Conservation (phyloP, 2,113 vertebrate genomes). For the Gnathonemus echidnorhynchus region DNA sequence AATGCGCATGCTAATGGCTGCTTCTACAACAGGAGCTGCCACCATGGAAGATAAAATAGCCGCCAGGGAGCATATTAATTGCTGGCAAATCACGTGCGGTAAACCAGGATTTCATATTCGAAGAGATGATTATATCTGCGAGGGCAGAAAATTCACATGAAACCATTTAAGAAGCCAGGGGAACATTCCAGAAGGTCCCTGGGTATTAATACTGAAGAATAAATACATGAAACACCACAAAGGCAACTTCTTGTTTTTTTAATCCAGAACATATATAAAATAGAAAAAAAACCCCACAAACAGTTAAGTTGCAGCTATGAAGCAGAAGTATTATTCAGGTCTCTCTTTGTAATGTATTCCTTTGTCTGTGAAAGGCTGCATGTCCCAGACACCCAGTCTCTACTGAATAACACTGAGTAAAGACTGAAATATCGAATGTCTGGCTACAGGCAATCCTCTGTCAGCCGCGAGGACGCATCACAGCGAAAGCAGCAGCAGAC, state of each 20-base stretch:
- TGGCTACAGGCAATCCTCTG: neutral
- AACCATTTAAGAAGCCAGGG: neutral
- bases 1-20: neutral
- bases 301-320: neutral
- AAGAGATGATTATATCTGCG: neutral
- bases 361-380: neutral
- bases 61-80: neutral
- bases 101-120: neutral
- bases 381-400: neutral
- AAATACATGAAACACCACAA: neutral
- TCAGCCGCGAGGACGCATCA: neutral
- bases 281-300: neutral
- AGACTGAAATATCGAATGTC: neutral
- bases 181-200: neutral
- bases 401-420: neutral
- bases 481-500: neutral
- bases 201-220: neutral
- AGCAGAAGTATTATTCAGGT: neutral
- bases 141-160: neutral
- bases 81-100: neutral
- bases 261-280: neutral
- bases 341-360: neutral
- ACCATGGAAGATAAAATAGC: neutral
- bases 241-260: neutral
- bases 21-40: neutral